These are phyloP conservation scores for Stictocephala bisonia DNA, from an alignment of 2,888 invertebrate genomes.

Conservation along the genomic window DNA sequence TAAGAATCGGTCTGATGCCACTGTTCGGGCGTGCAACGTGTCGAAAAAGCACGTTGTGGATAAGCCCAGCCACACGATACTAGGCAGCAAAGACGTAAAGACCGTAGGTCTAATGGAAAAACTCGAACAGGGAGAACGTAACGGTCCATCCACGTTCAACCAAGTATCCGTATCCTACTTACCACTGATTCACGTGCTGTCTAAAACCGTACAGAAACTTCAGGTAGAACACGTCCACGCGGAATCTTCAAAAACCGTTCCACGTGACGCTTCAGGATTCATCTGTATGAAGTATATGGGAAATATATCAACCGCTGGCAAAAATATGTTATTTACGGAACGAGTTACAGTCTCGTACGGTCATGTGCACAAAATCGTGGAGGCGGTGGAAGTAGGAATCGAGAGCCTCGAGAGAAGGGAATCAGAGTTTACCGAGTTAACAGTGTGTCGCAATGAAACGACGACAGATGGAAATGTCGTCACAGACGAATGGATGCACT, in stretches of 20 bases:
- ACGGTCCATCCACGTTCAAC: neutral
- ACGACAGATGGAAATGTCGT: no score
- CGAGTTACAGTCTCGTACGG: neutral
- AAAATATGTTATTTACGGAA: constrained; percentile 1
- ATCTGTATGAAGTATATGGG: constrained; percentile 12
- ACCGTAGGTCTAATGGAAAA: neutral
- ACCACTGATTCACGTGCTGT: neutral
- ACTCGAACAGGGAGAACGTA: neutral
- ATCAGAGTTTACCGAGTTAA: no score
- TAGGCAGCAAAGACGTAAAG: neutral
- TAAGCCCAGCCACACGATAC: neutral
- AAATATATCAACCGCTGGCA: neutral
- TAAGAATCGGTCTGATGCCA: no score
- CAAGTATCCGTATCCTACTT: neutral
- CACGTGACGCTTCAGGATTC: neutral
- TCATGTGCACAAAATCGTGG: neutral
- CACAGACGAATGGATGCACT: no score
- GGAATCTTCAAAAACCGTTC: neutral
- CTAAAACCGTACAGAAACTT: neutral
- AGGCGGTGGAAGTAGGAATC: neutral
- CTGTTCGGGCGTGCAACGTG: no score
- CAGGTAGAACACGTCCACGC: constrained; percentile 25
- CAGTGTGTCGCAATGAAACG: no score
- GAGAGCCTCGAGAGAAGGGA: no score
- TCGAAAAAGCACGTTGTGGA: no score